These are phyloP conservation scores for Cassiopea andromeda DNA, from an alignment of 30 jellyfish, hydroid and myxozoan genomes.

Conservation along the genomic window DNA sequence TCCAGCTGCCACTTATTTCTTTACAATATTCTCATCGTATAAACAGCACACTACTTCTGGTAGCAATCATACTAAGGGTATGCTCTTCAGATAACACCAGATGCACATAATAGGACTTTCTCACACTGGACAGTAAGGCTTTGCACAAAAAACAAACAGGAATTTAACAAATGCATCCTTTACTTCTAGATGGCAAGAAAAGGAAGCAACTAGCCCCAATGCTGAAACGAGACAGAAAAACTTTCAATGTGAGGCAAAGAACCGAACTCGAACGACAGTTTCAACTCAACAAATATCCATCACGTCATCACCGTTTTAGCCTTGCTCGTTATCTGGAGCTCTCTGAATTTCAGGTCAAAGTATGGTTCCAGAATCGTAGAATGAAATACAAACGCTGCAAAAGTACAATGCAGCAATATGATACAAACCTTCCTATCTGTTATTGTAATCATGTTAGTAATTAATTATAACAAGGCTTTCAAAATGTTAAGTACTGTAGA, in stretches of 20 bases:
- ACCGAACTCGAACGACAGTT: constrained; percentile 73
- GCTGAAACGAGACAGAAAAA: constrained; percentile 72
- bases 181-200: constrained; percentile 40
- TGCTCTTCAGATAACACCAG: no score
- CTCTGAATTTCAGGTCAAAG: constrained; percentile 75
- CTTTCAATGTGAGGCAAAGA: constrained; percentile 64
- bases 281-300: constrained; percentile 58
- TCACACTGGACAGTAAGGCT: no score
- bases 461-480: not conserved
- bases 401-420: constrained; percentile 31
- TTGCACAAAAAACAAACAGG: not conserved
- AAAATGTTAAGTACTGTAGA: not conserved
- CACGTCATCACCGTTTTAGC: constrained; percentile 54
- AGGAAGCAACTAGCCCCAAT: constrained; percentile 4
- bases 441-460: constrained; percentile 35
- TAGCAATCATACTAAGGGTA: no score
- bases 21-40: no score
- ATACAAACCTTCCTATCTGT: not conserved
- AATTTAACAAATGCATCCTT: not conserved
- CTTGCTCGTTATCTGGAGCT: constrained; percentile 57
- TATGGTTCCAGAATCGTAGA: constrained; percentile 74
- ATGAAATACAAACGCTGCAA: constrained; percentile 70
- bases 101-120: no score
- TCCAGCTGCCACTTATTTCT: no score
- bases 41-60: no score